These are phyloP conservation scores for Synanceia verrucosa DNA, from an alignment of 2,797 vertebrate genomes.

Conservation along the genomic window DNA sequence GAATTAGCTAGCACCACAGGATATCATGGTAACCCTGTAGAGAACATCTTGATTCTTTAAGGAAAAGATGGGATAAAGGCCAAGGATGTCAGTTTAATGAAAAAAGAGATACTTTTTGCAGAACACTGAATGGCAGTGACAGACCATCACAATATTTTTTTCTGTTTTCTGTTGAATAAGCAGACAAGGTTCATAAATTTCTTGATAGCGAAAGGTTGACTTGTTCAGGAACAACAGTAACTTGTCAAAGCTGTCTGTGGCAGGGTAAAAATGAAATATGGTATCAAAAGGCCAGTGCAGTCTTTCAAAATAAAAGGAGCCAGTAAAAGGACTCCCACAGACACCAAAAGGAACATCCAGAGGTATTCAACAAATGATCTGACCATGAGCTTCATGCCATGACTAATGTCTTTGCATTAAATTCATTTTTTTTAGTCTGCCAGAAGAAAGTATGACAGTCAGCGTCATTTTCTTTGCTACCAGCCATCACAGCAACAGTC, in stretches of 20 bases:
- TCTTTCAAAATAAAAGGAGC: background rate
- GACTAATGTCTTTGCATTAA: too few species aligned
- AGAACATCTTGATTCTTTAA: slow-evolving; percentile 47
- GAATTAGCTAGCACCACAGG: slow-evolving; percentile 43
- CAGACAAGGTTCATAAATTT: slow-evolving; percentile 60
- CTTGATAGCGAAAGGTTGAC: slow-evolving; percentile 37
- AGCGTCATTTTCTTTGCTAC: background rate
- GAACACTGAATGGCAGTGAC: slow-evolving; percentile 24
- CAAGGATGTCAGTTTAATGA: slow-evolving; percentile 44
- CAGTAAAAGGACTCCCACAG: background rate
- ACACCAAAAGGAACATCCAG: background rate
- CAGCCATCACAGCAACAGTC: background rate
- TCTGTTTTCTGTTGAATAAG: slow-evolving; percentile 44
- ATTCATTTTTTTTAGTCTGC: background rate
- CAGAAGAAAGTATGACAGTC: background rate
- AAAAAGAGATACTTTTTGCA: slow-evolving; percentile 9
- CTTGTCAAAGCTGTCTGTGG: slow-evolving; percentile 11
- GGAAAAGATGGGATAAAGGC: slow-evolving; percentile 26
- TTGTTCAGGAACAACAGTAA: slow-evolving; percentile 43
- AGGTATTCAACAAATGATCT: background rate
- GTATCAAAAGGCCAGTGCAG: slow-evolving; percentile 1
- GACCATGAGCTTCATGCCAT: background rate
- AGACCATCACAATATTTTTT: slow-evolving; percentile 25
- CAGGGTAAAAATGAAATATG: slow-evolving; percentile 11
- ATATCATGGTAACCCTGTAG: slow-evolving; percentile 20